Conservation (phyloP, 92 coral and sea anemone genomes). For the Epizoanthus illoricatus region DNA sequence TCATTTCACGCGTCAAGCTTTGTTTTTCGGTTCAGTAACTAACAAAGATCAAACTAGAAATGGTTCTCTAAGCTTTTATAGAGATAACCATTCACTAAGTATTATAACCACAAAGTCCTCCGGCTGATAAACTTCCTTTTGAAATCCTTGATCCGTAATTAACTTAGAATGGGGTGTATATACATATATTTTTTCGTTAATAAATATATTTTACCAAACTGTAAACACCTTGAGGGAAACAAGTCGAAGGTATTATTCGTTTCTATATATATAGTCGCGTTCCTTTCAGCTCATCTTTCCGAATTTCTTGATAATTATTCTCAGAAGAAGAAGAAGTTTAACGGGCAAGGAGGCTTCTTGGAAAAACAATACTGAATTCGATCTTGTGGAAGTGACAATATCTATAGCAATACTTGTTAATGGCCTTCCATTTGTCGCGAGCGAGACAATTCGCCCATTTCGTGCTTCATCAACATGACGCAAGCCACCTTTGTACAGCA, state of each 20-base stretch:
- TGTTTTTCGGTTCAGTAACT: conserved; percentile 5
- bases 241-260: not conserved
- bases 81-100: conserved; percentile 2
- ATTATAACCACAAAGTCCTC: conserved; percentile 19
- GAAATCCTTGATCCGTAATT: conserved; percentile 32
- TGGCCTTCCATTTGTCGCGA: conserved; percentile 5
- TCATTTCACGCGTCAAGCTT: not conserved
- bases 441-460: conserved; percentile 12
- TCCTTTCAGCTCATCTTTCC: not conserved
- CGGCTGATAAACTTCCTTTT: not conserved
- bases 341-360: not conserved
- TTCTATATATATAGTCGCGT: not conserved
- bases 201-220: conserved; percentile 26
- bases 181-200: not conserved
- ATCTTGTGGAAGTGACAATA: not conserved
- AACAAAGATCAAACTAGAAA: conserved; percentile 19
- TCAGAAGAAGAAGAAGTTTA: too few species aligned
- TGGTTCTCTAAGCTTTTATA: conserved; percentile 4
- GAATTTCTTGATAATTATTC: not conserved
- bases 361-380: not conserved
- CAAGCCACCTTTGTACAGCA: not conserved
- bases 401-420: not conserved
- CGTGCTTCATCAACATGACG: not conserved
- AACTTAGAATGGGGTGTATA: conserved; percentile 4
- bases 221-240: conserved; percentile 8